Base-by-base conservation (phyloP, 2,113 vertebrate species). In the Zapus hudsonius region DNA sequence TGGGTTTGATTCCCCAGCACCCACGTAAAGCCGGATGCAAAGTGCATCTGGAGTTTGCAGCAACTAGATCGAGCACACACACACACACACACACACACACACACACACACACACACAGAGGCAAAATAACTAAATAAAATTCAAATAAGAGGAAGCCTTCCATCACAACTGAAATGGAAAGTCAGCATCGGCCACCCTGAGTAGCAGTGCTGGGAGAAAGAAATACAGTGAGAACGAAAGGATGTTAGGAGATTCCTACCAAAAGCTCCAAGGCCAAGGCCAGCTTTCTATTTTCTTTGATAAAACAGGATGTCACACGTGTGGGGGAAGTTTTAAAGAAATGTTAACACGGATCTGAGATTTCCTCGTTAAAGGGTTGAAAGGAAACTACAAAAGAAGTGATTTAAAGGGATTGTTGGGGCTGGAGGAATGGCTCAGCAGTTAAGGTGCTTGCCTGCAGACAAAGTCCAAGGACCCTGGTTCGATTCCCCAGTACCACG, bases 321-420 rank as follows among this genome's bases (percentile, higher is more conserved):
- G 92, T 19, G 42, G 4, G 89, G 81, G 66, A 83, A 70, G 27
- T 38, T 44, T 83, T n/a, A 67, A 92, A 91, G 74, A 23, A 66
- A 2, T 2, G 12, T 31, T 17, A n/a, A 42, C 44, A 33, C 38
- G 79, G 55, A 74, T 61, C 52, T 10, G 38, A 90, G 59, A 55
- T 42, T 42, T 92, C 44, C 69, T 96, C 57, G 88, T 86, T 15
- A 67, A 17, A 76, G 72, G 38, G 25, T 7, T n/a, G 27, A 52
- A 57, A 61, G 88, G 47, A 36, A 89, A 52, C 52, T 52, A 12
- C 23, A 23, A 94, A 88, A 70, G 47, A 23, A 82, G 19, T 42
- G 29, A 74, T 55, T 85, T 52, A 52, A 72, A 95, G 69, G 31
- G 31, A 52, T 15, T n/a, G n/a, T n/a, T n/a, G n/a, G n/a, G n/a